Percentiles rank a stretch among this genome's conserved stretches.
Conservation (phyloP, 2,113 vertebrate genomes). For the Actenoides hombroni region DNA sequence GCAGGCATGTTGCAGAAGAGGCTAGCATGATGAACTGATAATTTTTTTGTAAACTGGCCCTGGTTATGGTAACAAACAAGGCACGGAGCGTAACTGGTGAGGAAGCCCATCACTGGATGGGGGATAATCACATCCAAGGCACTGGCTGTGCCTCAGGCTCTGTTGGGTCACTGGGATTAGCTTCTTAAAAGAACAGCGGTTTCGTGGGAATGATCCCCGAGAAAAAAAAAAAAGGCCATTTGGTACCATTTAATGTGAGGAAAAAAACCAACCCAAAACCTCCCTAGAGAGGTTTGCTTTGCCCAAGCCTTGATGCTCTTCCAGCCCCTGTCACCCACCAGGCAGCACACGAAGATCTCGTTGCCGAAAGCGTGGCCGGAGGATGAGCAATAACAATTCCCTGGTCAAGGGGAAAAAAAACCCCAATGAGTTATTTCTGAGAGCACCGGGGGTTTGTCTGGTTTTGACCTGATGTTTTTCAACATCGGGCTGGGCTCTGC, state of each 20-base stretch:
- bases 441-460: background rate
- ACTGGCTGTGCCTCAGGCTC: background rate
- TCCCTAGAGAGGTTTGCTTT: background rate
- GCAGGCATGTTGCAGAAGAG: background rate
- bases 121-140: background rate
- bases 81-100: background rate
- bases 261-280: background rate
- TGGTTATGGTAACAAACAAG: background rate
- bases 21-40: background rate
- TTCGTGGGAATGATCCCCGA: rapidly evolving
- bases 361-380: background rate
- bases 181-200: background rate
- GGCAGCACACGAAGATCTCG: background rate
- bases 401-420: background rate
- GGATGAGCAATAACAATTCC: background rate
- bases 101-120: rapidly evolving
- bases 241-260: background rate
- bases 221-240: background rate
- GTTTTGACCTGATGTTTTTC: background rate
- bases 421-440: background rate
- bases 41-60: background rate
- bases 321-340: background rate
- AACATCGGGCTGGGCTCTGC: background rate
- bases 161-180: rapidly evolving
- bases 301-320: background rate